phyloP scores from a whole-genome alignment of 2,113 vertebrate species.

The Cepphus grylle region DNA sequence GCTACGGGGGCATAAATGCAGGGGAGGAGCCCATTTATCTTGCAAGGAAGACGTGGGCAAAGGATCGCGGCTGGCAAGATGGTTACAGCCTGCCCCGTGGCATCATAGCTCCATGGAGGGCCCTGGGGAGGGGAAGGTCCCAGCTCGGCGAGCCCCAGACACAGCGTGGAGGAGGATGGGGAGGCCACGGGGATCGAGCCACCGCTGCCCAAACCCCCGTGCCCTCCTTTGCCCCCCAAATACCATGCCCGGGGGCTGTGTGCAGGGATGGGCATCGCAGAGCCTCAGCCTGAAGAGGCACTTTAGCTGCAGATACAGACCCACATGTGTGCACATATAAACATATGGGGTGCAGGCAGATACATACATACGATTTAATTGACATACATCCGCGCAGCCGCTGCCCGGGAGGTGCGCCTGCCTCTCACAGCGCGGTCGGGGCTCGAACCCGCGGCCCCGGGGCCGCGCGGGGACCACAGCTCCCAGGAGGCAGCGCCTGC shows the following conservation, averaged over 20 bases:
- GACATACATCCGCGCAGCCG: fast-evolving
- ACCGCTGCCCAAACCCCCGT: not conserved
- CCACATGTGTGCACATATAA: fast-evolving
- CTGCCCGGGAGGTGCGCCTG: not conserved
- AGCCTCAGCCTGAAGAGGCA: too few species aligned
- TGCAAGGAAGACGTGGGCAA: not conserved
- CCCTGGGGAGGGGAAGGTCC: fast-evolving
- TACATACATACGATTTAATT: fast-evolving
- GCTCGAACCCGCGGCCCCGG: not conserved
- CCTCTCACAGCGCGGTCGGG: not conserved
- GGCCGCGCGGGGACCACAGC: not conserved
- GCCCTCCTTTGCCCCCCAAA: too few species aligned
- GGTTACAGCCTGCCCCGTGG: not conserved
- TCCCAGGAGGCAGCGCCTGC: not conserved
- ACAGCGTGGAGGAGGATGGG: not conserved
- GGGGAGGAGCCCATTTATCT: not conserved
- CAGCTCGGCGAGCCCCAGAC: not conserved
- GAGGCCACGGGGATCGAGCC: not conserved
- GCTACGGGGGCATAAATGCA: fast-evolving
- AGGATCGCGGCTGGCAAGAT: fast-evolving
- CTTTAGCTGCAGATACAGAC: not conserved
- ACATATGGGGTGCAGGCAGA: fast-evolving
- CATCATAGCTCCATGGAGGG: not conserved
- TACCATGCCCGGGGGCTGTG: fast-evolving
- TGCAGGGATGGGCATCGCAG: fast-evolving